phyloP scores from a whole-genome alignment of 2,797 vertebrate genomes.

The Philypnodon macrostomus region DNA sequence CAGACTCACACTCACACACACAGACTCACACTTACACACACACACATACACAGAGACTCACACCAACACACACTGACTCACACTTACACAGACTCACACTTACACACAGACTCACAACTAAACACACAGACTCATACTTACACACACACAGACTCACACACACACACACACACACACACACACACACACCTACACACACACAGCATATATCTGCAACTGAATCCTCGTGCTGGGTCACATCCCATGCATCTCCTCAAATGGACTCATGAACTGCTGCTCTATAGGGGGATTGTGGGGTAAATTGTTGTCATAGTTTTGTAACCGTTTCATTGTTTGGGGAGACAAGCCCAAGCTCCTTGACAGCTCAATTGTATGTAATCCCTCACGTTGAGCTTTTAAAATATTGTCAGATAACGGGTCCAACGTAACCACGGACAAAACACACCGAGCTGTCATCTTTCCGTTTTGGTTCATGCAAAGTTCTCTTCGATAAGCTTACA shows the following conservation, averaged over 20 bases:
- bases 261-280: slow-evolving; percentile 7
- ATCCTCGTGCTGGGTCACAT: slow-evolving; percentile 42
- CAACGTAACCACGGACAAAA: neutral
- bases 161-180: too few species aligned
- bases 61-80: too few species aligned
- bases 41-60: too few species aligned
- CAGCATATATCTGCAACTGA: slow-evolving; percentile 51
- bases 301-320: slow-evolving; percentile 26
- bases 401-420: slow-evolving; percentile 7
- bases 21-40: too few species aligned
- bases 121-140: too few species aligned
- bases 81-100: slow-evolving; percentile 57
- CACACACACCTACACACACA: too few species aligned
- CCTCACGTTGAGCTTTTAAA: slow-evolving; percentile 2
- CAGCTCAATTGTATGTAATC: slow-evolving; percentile 6
- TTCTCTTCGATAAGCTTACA: neutral
- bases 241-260: slow-evolving; percentile 50
- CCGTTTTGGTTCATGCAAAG: neutral
- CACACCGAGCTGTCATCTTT: slow-evolving; percentile 2
- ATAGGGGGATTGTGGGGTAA: slow-evolving; percentile 12
- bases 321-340: slow-evolving; percentile 23
- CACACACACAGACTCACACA: too few species aligned
- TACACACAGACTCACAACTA: slow-evolving; percentile 60
- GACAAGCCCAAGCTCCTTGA: slow-evolving; percentile 22
- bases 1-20: too few species aligned